phyloP scores from a whole-genome alignment of 2,888 invertebrate genomes.

The Luffia ferchaultella region DNA sequence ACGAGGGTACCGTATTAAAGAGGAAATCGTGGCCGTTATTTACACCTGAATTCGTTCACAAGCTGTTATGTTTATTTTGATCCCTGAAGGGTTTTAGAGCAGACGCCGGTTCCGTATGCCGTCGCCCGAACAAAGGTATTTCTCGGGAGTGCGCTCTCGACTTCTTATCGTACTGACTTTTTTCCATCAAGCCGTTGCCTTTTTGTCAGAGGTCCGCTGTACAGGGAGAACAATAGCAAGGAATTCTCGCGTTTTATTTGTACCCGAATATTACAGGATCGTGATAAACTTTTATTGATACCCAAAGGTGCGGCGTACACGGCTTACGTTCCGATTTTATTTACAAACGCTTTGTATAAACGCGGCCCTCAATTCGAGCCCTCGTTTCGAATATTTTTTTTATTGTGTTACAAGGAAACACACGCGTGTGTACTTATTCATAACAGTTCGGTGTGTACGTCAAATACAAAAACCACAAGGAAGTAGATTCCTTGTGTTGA shows the following conservation, averaged over 20 bases:
- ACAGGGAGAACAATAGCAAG: slow-evolving; percentile 10
- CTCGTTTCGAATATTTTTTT: too few species aligned
- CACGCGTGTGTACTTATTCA: too few species aligned
- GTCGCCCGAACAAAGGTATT: slow-evolving; percentile 12
- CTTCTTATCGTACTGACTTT: slow-evolving; percentile 41
- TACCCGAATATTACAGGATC: slow-evolving; percentile 37
- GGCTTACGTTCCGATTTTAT: slow-evolving; percentile 19
- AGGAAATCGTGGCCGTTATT: background rate
- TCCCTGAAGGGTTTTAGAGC: slow-evolving; percentile 3
- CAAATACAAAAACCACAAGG: too few species aligned
- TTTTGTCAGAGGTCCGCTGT: too few species aligned
- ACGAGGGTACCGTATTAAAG: background rate
- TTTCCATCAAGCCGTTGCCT: slow-evolving; percentile 51
- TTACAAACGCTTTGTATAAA: background rate
- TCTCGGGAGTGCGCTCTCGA: slow-evolving; percentile 35
- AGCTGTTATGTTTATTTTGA: slow-evolving; percentile 3
- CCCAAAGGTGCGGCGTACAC: slow-evolving; percentile 22
- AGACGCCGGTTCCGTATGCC: background rate
- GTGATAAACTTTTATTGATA: slow-evolving; percentile 46
- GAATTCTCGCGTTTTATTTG: slow-evolving; percentile 16
- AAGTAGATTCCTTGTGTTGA: too few species aligned
- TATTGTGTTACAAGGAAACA: too few species aligned
- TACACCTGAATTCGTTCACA: background rate
- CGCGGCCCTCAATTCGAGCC: too few species aligned
- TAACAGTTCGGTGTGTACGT: too few species aligned